Percentiles rank a stretch among this genome's conserved stretches.
Evolutionary conservation across 2,797 vertebrate species (phyloP).

Genomic region (Pangasius mekongensis): DNA sequence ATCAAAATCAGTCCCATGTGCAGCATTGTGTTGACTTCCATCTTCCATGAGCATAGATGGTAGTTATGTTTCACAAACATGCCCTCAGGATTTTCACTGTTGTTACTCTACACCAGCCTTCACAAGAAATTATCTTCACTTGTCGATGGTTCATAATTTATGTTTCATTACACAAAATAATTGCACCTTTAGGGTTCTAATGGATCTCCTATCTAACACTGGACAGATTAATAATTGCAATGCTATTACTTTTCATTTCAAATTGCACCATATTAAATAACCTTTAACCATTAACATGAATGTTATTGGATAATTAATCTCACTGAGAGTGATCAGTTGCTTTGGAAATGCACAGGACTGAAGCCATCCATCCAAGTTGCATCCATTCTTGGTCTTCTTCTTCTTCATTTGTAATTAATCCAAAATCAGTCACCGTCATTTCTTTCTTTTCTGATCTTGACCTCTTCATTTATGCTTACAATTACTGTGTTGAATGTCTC

Average conservation of each 20-base stretch:
- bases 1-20: conserved; percentile 56
- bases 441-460: conserved; percentile 52
- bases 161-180: conserved; percentile 46
- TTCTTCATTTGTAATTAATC: conserved; percentile 42
- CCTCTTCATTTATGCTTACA: conserved; percentile 51
- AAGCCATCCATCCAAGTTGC: neutral
- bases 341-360: conserved; percentile 4
- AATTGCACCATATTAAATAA: conserved; percentile 25
- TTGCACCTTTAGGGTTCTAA: conserved; percentile 16
- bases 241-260: conserved; percentile 11
- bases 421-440: conserved; percentile 37
- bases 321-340: neutral
- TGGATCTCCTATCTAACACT: conserved; percentile 14
- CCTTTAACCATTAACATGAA: neutral
- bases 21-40: conserved; percentile 38
- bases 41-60: conserved; percentile 32
- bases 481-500: neutral
- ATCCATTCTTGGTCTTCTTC: neutral
- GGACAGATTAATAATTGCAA: conserved; percentile 13
- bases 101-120: conserved; percentile 16
- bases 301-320: conserved; percentile 16
- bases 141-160: conserved; percentile 34
- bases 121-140: neutral
- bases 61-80: conserved; percentile 47
- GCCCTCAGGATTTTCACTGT: conserved; percentile 32